Evolutionary conservation across 53 echinoderm and acorn worm genomes (phyloP), one percentile per base, ranked within the genome.

Genomic region (Echinarachnius parma): DNA sequence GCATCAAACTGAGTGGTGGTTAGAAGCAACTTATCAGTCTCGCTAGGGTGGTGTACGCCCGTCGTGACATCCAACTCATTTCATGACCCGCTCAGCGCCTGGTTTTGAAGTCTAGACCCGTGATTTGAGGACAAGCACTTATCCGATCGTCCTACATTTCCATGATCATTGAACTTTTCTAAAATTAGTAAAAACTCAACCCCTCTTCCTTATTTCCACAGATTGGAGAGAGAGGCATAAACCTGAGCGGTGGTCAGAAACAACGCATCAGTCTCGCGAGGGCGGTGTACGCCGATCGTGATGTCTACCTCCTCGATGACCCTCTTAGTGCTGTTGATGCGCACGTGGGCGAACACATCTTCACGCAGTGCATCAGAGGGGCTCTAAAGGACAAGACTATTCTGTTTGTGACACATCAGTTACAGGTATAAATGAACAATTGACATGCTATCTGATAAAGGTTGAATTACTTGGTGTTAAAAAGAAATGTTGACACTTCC

Each of bases 221-320:
- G 93, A 93, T 93, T 60, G 93, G 93, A 60, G 93, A 93, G 49
- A 71, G 93, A 58, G 93, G 93, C 15, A 81, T 93, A 42, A 93
- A 93, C 60, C 30, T 93, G 24, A 93, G 93, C 30, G 93, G 93
- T 32, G 93, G 93, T 15, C 92, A 92, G 76, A 92, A 92, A 49
- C 92, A 92, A 59, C 77, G 93, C 5, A 65, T 89, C 56, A 89
- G 89, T 56, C 81, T 93, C 16, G 93, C 93, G 44, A 77, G 92
- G 71, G 92, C 88, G 28, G 64, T 92, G 4, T 92, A 92, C 53
- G 52, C 92, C 8, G 76, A 87, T 42, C 77, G 85, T 28, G 92
- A 92, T 22, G 77, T 92, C 47, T 86, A 77, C 25, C 86, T 93
- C 4, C 65, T 93, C 22, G 94, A 89, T 45, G 89, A 93, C 59